phyloP scores from a whole-genome alignment of 2,113 vertebrate species.

The Centrocercus urophasianus region DNA sequence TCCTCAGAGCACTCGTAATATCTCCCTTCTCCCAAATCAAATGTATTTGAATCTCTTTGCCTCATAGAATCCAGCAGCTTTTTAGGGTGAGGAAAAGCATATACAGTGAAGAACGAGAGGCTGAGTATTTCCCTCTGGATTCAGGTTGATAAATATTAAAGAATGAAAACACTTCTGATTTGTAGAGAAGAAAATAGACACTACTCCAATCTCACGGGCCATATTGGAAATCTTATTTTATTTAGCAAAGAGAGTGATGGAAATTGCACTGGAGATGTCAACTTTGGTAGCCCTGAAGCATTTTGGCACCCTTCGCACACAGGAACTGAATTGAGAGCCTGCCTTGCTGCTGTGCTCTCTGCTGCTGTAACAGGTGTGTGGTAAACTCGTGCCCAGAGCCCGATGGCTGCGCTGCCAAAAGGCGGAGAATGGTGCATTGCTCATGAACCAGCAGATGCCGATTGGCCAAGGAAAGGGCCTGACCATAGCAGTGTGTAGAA shows the following conservation, averaged over 20 bases:
- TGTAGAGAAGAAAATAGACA: conserved; percentile 38
- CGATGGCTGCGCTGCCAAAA: conserved; percentile 29
- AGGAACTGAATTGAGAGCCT: conserved; percentile 3
- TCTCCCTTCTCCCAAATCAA: conserved; percentile 15
- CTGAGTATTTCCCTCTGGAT: conserved; percentile 68
- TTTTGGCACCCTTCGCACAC: conserved; percentile 51
- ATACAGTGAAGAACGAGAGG: conserved; percentile 24
- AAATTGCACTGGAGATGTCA: conserved; percentile 56
- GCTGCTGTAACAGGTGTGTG: conserved; percentile 57
- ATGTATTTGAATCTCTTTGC: conserved; percentile 36
- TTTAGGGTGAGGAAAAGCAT: neutral
- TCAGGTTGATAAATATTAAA: conserved; percentile 64
- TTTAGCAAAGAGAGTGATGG: conserved; percentile 58
- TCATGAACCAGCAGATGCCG: conserved; percentile 54
- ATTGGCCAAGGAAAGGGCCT: conserved; percentile 60
- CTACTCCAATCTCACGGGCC: conserved; percentile 55
- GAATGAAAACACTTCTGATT: conserved; percentile 58
- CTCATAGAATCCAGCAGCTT: conserved; percentile 33
- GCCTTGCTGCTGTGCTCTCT: neutral
- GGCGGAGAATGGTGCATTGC: conserved; percentile 21
- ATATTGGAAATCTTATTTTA: conserved; percentile 69
- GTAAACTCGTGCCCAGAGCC: conserved; percentile 21
- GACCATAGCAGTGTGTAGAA: conserved; percentile 60
- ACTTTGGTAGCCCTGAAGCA: conserved; percentile 64
- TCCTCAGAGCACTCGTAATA: conserved; percentile 30